Conservation (phyloP, 2,113 vertebrate genomes). For the Seriola dumerili region DNA sequence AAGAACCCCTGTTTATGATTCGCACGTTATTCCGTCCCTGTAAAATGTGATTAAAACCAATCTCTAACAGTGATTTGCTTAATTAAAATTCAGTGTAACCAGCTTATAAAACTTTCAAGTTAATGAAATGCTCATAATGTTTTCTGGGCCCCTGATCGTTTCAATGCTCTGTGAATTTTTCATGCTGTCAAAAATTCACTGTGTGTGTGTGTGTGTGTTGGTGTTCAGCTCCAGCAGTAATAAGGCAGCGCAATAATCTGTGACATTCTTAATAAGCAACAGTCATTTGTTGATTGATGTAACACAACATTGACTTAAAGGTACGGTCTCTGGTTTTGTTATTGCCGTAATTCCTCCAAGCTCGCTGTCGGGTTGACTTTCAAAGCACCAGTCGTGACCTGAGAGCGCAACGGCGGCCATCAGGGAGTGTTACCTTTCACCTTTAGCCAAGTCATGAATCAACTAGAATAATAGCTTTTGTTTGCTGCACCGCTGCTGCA, state of each 20-base stretch:
- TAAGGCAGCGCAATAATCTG: conserved; percentile 15
- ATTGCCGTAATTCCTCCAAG: neutral
- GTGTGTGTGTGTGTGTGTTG: conserved; percentile 7
- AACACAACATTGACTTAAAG: conserved; percentile 25
- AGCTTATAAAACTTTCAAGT: conserved; percentile 43
- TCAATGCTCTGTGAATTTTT: conserved; percentile 9
- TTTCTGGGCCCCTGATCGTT: conserved; percentile 34
- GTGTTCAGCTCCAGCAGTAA: conserved; percentile 19
- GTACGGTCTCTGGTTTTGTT: neutral
- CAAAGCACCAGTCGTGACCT: neutral
- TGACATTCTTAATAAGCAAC: conserved; percentile 46
- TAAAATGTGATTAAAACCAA: conserved; percentile 55
- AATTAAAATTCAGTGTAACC: conserved; percentile 55
- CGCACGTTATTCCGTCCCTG: neutral
- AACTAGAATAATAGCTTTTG: neutral
- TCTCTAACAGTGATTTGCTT: conserved; percentile 40
- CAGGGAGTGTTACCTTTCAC: neutral
- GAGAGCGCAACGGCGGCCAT: neutral
- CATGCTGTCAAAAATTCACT: neutral
- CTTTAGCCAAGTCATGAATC: neutral
- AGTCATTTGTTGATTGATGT: conserved; percentile 40
- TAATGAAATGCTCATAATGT: conserved; percentile 52
- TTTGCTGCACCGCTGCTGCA: neutral
- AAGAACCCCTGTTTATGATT: conserved; percentile 26
- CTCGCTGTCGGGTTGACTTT: neutral